Percentiles rank a stretch among this genome's conserved stretches.
These are phyloP conservation scores for Carposina sasakii DNA, from an alignment of 1,140 invertebrate species.

Conservation along the genomic window DNA sequence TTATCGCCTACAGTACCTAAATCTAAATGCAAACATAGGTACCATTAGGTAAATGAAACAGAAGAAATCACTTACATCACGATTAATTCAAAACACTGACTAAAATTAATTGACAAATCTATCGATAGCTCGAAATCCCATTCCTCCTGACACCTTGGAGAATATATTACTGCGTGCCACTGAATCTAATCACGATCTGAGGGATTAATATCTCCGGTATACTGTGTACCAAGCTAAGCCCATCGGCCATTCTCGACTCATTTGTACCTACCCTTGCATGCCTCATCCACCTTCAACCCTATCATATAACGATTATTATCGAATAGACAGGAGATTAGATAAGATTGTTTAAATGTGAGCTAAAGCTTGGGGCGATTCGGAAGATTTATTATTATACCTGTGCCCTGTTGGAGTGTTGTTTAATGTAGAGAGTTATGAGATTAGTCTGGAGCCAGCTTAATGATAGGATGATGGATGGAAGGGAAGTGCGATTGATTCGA, in stretches of 20 bases:
- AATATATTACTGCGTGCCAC: constrained; percentile 67
- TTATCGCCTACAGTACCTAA: too few relatives aligned
- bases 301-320: too few relatives aligned
- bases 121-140: constrained; percentile 11
- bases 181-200: constrained; percentile 68
- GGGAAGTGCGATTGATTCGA: constrained; percentile 1
- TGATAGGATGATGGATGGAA: constrained; percentile 34
- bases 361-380: constrained; percentile 35
- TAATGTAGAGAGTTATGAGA: constrained; percentile 44
- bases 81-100: too few relatives aligned
- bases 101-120: too few relatives aligned
- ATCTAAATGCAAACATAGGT: too few relatives aligned
- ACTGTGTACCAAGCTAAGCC: constrained; percentile 46
- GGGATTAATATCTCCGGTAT: constrained; percentile 60
- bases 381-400: constrained; percentile 63
- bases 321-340: too few relatives aligned
- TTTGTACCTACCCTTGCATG: constrained; percentile 41
- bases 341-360: constrained; percentile 44
- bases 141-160: constrained; percentile 51
- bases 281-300: constrained; percentile 17
- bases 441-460: constrained; percentile 34
- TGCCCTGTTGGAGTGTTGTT: constrained; percentile 52
- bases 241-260: constrained; percentile 44
- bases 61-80: too few relatives aligned
- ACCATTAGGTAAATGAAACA: too few relatives aligned